Evolutionary conservation across 2,888 invertebrate genomes (phyloP).

Genomic region (Synanthedon tipuliformis): DNA sequence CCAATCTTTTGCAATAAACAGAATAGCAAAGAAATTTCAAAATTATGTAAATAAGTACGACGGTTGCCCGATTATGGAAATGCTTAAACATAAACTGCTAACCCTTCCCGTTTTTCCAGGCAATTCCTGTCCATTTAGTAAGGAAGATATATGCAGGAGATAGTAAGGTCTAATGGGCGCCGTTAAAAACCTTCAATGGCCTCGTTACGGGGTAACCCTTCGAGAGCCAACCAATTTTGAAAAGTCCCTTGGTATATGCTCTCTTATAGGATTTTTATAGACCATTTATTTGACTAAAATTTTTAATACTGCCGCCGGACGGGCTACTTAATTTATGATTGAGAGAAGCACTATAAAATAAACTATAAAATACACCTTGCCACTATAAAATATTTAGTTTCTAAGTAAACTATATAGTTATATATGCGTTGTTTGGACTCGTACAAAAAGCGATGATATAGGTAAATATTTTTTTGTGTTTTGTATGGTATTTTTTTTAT

Average conservation of each 20-base stretch:
- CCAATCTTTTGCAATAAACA: too few relatives aligned
- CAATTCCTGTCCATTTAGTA: constrained; percentile 38
- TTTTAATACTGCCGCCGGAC: too few relatives aligned
- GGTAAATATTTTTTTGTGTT: too few relatives aligned
- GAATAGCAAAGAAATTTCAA: not conserved
- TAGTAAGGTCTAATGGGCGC: constrained; percentile 51
- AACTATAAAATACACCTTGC: too few relatives aligned
- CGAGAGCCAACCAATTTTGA: not conserved
- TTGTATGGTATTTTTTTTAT: too few relatives aligned
- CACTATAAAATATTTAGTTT: too few relatives aligned
- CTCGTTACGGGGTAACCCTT: constrained; percentile 33
- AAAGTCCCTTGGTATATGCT: not conserved
- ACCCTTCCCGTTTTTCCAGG: not conserved
- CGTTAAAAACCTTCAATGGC: constrained; percentile 57
- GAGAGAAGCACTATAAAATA: too few relatives aligned
- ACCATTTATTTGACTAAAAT: too few relatives aligned
- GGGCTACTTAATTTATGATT: too few relatives aligned
- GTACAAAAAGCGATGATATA: too few relatives aligned
- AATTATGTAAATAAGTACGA: not conserved
- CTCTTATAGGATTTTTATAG: too few relatives aligned
- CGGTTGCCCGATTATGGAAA: not conserved
- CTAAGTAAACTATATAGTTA: too few relatives aligned
- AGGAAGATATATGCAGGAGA: constrained; percentile 50
- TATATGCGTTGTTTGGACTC: not conserved
- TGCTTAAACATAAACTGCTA: not conserved